Conservation (phyloP, 2,888 invertebrate species). For the Rhingia campestris region DNA sequence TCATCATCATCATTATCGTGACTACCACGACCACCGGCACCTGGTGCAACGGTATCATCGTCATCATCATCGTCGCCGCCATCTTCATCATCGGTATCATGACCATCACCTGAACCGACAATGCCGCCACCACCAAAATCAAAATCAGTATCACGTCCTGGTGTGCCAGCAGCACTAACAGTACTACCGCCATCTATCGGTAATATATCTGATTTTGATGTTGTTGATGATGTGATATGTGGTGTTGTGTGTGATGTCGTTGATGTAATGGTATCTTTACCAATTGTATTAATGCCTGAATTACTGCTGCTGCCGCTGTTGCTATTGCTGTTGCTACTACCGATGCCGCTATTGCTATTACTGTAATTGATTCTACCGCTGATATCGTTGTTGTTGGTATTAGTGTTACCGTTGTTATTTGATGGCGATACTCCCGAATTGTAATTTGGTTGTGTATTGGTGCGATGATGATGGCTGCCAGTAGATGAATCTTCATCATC, state of each 20-base stretch:
- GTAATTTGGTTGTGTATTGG: constrained; percentile 77
- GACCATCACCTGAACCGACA: constrained; percentile 77
- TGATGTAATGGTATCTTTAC: constrained; percentile 79
- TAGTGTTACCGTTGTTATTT: constrained; percentile 78
- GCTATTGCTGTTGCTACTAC: constrained; percentile 77
- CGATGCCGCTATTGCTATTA: constrained; percentile 82
- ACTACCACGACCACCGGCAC: constrained; percentile 67
- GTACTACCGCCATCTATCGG: constrained; percentile 45
- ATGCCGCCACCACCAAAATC: constrained; percentile 74
- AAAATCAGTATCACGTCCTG: constrained; percentile 75
- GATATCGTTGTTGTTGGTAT: constrained; percentile 79
- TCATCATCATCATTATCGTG: constrained; percentile 67
- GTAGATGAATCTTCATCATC: constrained; percentile 89
- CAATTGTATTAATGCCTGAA: constrained; percentile 81
- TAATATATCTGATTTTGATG: constrained; percentile 65
- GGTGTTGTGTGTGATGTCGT: constrained; percentile 71
- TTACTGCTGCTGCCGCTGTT: constrained; percentile 80
- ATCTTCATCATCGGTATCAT: constrained; percentile 76
- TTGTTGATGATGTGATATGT: constrained; percentile 58
- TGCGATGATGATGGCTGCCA: constrained; percentile 79
- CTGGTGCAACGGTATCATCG: constrained; percentile 59
- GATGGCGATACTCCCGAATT: constrained; percentile 74
- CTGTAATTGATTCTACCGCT: constrained; percentile 81
- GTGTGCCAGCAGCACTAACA: constrained; percentile 30
- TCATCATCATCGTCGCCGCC: constrained; percentile 75